These are phyloP conservation scores for Hylaeus anthracinus DNA, from an alignment of 1,140 invertebrate genomes.

Conservation along the genomic window DNA sequence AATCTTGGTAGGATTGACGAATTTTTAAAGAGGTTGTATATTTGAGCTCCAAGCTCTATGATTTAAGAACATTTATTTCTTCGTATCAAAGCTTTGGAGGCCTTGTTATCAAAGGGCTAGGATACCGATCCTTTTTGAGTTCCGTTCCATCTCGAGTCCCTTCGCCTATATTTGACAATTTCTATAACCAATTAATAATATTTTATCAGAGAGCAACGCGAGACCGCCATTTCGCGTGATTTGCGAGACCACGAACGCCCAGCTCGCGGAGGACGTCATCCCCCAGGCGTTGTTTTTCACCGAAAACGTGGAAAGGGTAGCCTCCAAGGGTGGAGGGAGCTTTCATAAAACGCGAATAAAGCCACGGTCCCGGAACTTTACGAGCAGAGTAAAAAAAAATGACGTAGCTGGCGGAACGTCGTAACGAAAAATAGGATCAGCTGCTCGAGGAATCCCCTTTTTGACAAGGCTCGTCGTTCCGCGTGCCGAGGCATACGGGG, in stretches of 20 bases:
- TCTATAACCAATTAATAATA: slow-evolving; percentile 17
- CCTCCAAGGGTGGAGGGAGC: background rate
- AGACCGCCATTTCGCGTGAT: slow-evolving; percentile 39
- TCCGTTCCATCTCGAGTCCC: too few species aligned
- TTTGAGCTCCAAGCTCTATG: too few species aligned
- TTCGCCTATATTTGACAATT: too few species aligned
- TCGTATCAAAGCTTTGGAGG: too few species aligned
- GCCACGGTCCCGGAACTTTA: slow-evolving; percentile 16
- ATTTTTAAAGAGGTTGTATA: too few species aligned
- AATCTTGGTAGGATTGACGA: too few species aligned
- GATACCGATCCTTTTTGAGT: too few species aligned
- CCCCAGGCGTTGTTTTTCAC: slow-evolving; percentile 38
- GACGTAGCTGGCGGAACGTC: background rate
- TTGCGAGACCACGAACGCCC: slow-evolving; percentile 39
- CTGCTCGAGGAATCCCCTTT: background rate
- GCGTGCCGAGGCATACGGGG: background rate
- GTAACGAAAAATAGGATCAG: slow-evolving; percentile 1
- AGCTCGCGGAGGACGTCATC: slow-evolving; percentile 3
- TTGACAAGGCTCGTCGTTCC: background rate
- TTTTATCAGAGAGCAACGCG: slow-evolving; percentile 23
- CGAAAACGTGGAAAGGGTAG: background rate
- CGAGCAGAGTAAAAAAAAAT: slow-evolving; percentile 9
- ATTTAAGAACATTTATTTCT: too few species aligned
- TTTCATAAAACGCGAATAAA: slow-evolving; percentile 44
- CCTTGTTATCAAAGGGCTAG: too few species aligned